A percentile compares a stretch with the other conserved stretches of the same genome.
Evolutionary conservation across 64 coral and sea anemone genomes (phyloP).

Genomic region (Astreopora myriophthalma): DNA sequence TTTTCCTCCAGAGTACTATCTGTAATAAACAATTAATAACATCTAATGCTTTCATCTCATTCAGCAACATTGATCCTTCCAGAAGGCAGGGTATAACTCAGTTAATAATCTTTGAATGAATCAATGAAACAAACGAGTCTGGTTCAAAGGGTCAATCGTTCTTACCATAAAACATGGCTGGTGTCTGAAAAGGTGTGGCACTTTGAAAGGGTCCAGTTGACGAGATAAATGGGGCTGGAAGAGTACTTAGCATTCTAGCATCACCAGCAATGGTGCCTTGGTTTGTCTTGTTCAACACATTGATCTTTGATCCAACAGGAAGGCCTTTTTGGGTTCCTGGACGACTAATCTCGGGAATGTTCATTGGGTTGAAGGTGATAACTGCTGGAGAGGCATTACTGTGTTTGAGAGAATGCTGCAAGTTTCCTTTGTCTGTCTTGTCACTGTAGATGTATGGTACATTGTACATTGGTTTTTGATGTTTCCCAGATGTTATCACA

Average conservation of each 20-base stretch:
- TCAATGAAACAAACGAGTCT: no score
- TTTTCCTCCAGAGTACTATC: background rate
- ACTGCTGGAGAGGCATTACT: slow-evolving; percentile 63
- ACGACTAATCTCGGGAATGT: slow-evolving; percentile 51
- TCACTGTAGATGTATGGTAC: slow-evolving; percentile 59
- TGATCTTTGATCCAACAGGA: slow-evolving; percentile 31
- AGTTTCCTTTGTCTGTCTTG: background rate
- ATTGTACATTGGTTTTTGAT: slow-evolving; percentile 33
- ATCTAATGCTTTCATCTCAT: no score
- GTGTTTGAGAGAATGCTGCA: background rate
- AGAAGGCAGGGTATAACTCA: no score
- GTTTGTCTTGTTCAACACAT: slow-evolving; percentile 38
- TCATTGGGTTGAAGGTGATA: slow-evolving; percentile 77
- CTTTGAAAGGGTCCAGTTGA: background rate
- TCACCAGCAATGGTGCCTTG: slow-evolving; percentile 50
- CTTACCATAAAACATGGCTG: no score
- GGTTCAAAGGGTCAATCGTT: no score
- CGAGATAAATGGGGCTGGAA: background rate
- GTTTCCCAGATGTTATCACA: slow-evolving; percentile 1
- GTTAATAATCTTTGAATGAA: no score
- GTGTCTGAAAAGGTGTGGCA: background rate
- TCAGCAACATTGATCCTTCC: no score
- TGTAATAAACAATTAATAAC: background rate
- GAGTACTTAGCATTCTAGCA: background rate
- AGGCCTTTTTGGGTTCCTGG: slow-evolving; percentile 64